These are phyloP conservation scores for Sialis fuliginosa DNA, from an alignment of 2,888 invertebrate species.

Conservation along the genomic window DNA sequence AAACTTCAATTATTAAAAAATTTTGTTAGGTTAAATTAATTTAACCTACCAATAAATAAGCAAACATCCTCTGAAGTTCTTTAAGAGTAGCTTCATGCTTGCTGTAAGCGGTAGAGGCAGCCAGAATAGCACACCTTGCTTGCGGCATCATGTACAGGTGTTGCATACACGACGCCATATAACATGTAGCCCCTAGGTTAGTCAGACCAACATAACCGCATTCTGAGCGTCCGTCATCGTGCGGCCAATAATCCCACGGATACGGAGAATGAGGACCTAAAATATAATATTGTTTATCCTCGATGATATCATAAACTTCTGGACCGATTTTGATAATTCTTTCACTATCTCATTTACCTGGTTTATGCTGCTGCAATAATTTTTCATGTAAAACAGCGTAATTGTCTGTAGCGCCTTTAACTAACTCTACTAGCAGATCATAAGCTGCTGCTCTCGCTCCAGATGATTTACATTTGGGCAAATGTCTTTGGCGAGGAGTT, in stretches of 20 bases:
- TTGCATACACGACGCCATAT: slow-evolving; percentile 96
- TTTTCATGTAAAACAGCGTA: slow-evolving; percentile 70
- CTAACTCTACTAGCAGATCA: slow-evolving; percentile 76
- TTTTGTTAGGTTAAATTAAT: not conserved
- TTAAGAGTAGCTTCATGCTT: slow-evolving; percentile 68
- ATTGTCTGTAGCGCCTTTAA: slow-evolving; percentile 69
- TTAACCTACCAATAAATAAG: slow-evolving; percentile 54
- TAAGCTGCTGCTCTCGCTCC: slow-evolving; percentile 80
- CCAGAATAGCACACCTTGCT: slow-evolving; percentile 67
- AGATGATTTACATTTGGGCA: slow-evolving; percentile 87
- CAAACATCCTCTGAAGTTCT: slow-evolving; percentile 90
- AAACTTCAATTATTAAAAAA: slow-evolving; percentile 1
- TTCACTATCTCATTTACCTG: no score
- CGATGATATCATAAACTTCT: no score
- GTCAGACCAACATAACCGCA: slow-evolving; percentile 91
- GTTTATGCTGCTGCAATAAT: slow-evolving; percentile 71
- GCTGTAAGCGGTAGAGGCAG: slow-evolving; percentile 49
- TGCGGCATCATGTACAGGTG: slow-evolving; percentile 96
- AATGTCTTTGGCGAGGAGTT: slow-evolving; percentile 62
- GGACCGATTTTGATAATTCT: no score
- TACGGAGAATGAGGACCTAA: slow-evolving; percentile 63
- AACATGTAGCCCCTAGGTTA: slow-evolving; percentile 90
- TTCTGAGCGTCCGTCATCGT: slow-evolving; percentile 84
- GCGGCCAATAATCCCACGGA: slow-evolving; percentile 97
- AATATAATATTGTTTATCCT: slow-evolving; percentile 2